Base-by-base conservation (phyloP, 1,140 invertebrate genomes). In the Drosophila athabasca region DNA sequence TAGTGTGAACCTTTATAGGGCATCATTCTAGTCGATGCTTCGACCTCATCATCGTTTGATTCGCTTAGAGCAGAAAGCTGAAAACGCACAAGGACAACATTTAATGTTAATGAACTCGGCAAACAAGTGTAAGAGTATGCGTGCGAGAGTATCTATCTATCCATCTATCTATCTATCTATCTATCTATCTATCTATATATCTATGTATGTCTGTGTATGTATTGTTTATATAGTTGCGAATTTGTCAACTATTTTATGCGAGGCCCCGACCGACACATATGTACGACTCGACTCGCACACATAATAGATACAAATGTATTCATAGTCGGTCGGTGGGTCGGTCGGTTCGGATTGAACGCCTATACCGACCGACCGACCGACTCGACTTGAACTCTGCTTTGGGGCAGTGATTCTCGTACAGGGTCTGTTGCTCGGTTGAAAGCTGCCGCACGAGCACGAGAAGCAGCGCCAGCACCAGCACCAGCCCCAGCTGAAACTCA, bases 221-320 rank as follows among this genome's bases (percentile, higher is more conserved):
- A 75, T 69, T 68, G 66, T 69, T 69, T 87, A 59, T 85, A 81
- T 81, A 75, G 82, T 75, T 87, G 82, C 82, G 74, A 85, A 85
- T 85, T 85, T 85, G 82, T 85, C 82, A 87, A 87, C 82, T 87
- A 85, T 85, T 87, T 85, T 71, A 85, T 85, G 82, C 61, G 78
- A 87, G 61, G 62, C 79, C 64, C 62, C 62, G 62, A 67, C 68
- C 65, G 71, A 75, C 74, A 65, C 60, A 78, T 64, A 77, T 72
- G 75, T 71, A 76, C 61, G 48, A 41, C 39, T 15, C 51, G 50
- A 26, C 52, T 9, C 31, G 7, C 31, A 74, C 61, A 71, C 76
- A 80, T 64, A 79, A 80, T 80, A 61, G 53, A 58, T 52, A 65
- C 76, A 64, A 74, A 80, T 76, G 79, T 80, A 82, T 71, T 64